Evolutionary conservation across 2,797 vertebrate genomes (phyloP).

Genomic region (Cephalopachus bancanus): DNA sequence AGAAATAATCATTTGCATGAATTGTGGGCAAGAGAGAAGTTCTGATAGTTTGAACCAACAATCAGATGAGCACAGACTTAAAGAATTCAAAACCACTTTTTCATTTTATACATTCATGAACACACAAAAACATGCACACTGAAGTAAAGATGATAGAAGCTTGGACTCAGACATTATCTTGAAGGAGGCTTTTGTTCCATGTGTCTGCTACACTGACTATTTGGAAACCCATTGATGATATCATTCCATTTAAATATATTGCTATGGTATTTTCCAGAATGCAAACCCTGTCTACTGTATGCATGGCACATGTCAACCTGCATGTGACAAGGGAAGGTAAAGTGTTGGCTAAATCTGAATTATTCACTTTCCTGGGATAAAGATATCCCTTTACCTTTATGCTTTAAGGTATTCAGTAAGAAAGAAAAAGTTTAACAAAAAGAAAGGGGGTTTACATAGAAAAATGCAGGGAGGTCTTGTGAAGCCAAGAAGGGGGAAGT

Average conservation of each 20-base stretch:
- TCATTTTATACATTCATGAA: accelerated
- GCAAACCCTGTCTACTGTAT: neutral
- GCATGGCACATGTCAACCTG: neutral
- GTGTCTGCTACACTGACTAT: neutral
- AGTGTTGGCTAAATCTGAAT: neutral
- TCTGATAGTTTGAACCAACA: neutral
- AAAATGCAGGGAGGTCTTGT: neutral
- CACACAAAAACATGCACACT: neutral
- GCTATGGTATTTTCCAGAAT: neutral
- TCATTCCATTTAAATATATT: neutral
- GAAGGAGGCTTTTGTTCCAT: neutral
- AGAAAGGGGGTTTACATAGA: neutral
- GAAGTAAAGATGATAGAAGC: neutral
- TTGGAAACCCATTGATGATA: neutral
- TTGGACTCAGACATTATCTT: neutral
- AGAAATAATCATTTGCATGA: neutral
- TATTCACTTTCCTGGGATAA: neutral
- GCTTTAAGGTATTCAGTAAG: neutral
- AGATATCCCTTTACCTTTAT: neutral
- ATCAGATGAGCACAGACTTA: neutral
- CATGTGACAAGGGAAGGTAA: neutral
- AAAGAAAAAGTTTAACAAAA: constrained; percentile 6
- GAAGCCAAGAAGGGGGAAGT: neutral
- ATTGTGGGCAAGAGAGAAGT: neutral
- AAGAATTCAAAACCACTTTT: neutral